A percentile compares a stretch with the other conserved stretches of the same genome.
These are phyloP conservation scores for Lindbergichthys nudifrons DNA, from an alignment of 2,797 vertebrate genomes.

Conservation along the genomic window DNA sequence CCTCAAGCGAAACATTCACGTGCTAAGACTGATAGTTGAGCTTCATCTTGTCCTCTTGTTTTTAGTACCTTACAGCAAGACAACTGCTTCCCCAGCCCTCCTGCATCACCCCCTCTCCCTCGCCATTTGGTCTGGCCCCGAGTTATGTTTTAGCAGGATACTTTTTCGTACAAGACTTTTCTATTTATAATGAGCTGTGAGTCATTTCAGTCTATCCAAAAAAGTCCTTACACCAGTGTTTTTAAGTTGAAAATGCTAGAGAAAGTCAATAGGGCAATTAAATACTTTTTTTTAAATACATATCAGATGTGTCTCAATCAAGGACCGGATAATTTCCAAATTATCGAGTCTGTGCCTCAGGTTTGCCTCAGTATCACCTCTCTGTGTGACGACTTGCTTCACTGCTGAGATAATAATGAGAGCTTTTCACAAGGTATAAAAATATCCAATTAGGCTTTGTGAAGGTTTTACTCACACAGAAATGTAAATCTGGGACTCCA, in stretches of 20 bases:
- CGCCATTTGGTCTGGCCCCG: conserved; percentile 44
- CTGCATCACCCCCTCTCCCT: conserved; percentile 25
- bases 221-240: conserved; percentile 16
- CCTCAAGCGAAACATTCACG: conserved; percentile 34
- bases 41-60: conserved; percentile 49
- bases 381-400: conserved; percentile 1
- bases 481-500: conserved; percentile 1
- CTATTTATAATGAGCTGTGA: conserved; percentile 48
- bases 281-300: conserved; percentile 13
- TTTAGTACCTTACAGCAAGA: conserved; percentile 46
- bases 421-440: conserved; percentile 10
- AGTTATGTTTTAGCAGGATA: conserved; percentile 47
- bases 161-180: conserved; percentile 35
- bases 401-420: conserved; percentile 22
- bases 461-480: conserved; percentile 1
- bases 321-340: conserved; percentile 12
- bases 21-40: conserved; percentile 31
- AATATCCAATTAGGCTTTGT: conserved; percentile 28
- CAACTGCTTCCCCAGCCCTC: conserved; percentile 41
- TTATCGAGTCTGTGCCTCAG: background rate
- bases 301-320: conserved; percentile 14
- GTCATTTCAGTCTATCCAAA: conserved; percentile 45
- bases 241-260: conserved; percentile 20
- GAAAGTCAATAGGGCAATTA: conserved; percentile 14
- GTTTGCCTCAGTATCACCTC: background rate